A percentile compares a stretch with the other conserved stretches of the same genome.
phyloP scores from a whole-genome alignment of 2,888 invertebrate genomes.

The Anaspis maculata region DNA sequence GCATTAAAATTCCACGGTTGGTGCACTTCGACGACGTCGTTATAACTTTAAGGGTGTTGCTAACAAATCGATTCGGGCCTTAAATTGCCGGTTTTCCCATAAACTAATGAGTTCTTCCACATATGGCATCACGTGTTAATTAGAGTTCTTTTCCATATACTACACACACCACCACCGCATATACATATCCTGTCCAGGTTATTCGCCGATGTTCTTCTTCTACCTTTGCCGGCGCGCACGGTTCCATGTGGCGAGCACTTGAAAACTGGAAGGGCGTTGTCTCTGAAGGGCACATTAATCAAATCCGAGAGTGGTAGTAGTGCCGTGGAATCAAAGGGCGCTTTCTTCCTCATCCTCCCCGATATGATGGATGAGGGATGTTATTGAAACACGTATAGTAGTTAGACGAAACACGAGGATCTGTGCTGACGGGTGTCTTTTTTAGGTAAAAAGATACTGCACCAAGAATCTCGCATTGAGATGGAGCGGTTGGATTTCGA shows the following conservation, averaged over 20 bases:
- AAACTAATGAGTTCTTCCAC: not conserved
- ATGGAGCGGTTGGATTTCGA: too few species aligned
- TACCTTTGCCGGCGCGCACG: not conserved
- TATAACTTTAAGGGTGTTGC: not conserved
- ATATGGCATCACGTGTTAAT: not conserved
- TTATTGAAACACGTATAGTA: not conserved
- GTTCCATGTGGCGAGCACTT: not conserved
- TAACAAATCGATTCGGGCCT: not conserved
- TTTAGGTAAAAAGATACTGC: too few species aligned
- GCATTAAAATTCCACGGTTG: not conserved
- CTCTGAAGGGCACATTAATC: not conserved
- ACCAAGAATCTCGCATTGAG: too few species aligned
- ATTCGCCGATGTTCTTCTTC: not conserved
- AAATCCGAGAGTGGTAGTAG: not conserved
- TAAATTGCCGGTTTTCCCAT: slow-evolving; percentile 1
- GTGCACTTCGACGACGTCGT: not conserved
- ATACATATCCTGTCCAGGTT: not conserved
- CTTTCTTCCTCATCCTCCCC: not conserved
- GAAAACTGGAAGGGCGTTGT: not conserved
- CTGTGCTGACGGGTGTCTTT: too few species aligned
- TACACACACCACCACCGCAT: too few species aligned
- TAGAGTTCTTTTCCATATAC: not conserved
- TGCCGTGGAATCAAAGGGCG: not conserved
- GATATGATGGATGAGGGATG: not conserved
- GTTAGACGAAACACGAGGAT: not conserved